Evolutionary conservation across 2,888 invertebrate species (phyloP).

Genomic region (Conistra vaccinii): DNA sequence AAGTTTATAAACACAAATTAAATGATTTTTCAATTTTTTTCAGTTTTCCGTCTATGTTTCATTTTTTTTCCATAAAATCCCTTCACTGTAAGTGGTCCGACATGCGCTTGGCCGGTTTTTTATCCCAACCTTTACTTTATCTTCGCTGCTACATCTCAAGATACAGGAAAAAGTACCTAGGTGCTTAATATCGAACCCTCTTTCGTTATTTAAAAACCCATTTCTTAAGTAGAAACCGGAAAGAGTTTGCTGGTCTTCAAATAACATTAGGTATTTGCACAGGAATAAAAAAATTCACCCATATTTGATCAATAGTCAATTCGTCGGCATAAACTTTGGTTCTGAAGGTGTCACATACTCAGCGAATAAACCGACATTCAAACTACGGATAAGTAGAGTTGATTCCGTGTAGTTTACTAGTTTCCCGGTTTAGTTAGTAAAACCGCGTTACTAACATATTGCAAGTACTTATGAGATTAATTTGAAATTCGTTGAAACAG

Average conservation of each 20-base stretch:
- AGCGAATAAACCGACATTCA: background rate
- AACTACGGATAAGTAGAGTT: constrained; percentile 1
- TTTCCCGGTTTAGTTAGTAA: constrained; percentile 2
- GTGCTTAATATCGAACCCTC: constrained; percentile 29
- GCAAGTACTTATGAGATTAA: constrained; percentile 4
- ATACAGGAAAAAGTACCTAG: constrained; percentile 5
- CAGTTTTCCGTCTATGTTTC: too few relatives aligned
- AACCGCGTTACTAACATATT: constrained; percentile 7
- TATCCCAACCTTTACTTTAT: background rate
- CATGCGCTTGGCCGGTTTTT: too few relatives aligned
- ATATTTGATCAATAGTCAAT: constrained; percentile 3
- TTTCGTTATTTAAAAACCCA: constrained; percentile 22
- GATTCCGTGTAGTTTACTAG: constrained; percentile 1
- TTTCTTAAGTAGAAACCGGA: constrained; percentile 13
- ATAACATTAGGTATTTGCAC: constrained; percentile 5
- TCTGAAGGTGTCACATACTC: background rate
- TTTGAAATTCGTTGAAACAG: constrained; percentile 11
- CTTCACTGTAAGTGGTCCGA: too few relatives aligned
- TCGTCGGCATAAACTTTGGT: background rate
- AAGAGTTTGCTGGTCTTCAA: background rate
- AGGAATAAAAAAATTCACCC: background rate
- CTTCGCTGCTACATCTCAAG: background rate
- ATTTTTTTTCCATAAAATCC: too few relatives aligned
- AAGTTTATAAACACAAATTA: too few relatives aligned
- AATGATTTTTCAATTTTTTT: too few relatives aligned